Evolutionary conservation across 2,888 invertebrate species (phyloP), one percentile per base, ranked within the genome.

Genomic region (Acanthopleura granulata): DNA sequence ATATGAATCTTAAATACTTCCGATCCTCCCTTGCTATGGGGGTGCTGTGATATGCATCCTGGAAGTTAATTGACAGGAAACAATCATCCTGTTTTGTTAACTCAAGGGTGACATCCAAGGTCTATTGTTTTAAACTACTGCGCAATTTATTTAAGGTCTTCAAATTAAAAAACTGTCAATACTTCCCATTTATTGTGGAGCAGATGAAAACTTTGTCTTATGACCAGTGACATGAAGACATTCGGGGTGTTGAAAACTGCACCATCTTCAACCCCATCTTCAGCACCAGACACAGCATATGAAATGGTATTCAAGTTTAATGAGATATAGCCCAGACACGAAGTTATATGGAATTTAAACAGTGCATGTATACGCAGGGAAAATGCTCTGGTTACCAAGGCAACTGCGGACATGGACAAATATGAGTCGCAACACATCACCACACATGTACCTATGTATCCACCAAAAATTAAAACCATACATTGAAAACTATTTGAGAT

Each of bases 1-100:
- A 15, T 15, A 14, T 62, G 66, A 69, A 62, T 74, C 40, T 76
- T 16, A 70, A 30, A 22, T 30, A 70, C 22, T 30, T 29, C 49
- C 29, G 15, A 70, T 30, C 12, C 15, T 70, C 70, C 30, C 11
- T 12, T 16, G 16, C 30, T 27, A 70, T 40, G 15, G 70, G 70
- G 12, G 29, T 40, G 15, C 30, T 70, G 29, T 70, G 49, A 12
- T 70, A 70, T 14, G 70, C 70, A 70, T 70, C 70, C 30, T 70
- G 70, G 12, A 70, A 40, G 22, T 70, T 30, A 70, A 70, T 29
- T 14, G 70, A 70, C 29, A 30, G 12, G 16, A 70, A 30, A 70
- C 11, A 70, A 22, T 40, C 29, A 15, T 22, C 70, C 29, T 70
- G 11, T 30, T 30, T 12, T 12, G 29, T 29, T 70, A 70, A 70